Evolutionary conservation across 23 tunicate species (phyloP).

Genomic region (Ascidia mentula): DNA sequence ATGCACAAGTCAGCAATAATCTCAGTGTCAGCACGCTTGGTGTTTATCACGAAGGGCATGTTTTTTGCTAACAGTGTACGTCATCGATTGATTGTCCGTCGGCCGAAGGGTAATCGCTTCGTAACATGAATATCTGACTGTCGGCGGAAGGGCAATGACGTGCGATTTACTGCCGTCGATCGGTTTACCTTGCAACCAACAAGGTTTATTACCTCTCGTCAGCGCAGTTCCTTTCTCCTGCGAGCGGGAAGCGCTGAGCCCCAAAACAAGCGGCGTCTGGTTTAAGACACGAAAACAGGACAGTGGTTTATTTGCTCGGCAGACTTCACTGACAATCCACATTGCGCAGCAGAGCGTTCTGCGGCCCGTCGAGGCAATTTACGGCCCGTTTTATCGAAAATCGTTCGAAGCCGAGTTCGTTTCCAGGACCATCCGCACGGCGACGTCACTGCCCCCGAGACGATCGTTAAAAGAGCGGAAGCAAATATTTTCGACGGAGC

Average conservation of each 20-base stretch:
- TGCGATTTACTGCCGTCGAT: neutral
- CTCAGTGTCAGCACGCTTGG: too few relatives aligned
- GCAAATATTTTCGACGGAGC: too few relatives aligned
- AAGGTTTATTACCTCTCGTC: neutral
- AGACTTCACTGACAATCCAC: neutral
- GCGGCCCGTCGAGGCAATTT: neutral
- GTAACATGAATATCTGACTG: neutral
- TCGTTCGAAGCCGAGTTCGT: too few relatives aligned
- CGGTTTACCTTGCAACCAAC: neutral
- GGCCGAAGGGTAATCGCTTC: neutral
- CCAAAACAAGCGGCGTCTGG: neutral
- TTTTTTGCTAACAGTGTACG: neutral
- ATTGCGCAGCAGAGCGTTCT: neutral
- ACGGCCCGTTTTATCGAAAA: neutral
- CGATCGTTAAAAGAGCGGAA: too few relatives aligned
- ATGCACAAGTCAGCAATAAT: too few relatives aligned
- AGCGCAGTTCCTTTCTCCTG: neutral
- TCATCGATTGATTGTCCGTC: neutral
- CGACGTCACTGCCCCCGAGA: too few relatives aligned
- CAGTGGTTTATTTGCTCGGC: conserved; percentile 2
- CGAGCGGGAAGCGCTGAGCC: neutral
- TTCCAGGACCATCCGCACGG: too few relatives aligned
- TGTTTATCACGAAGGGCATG: too few relatives aligned
- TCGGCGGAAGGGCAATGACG: neutral
- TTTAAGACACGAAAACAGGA: neutral